Percentiles rank a stretch among this genome's conserved stretches.
Evolutionary conservation across 2,888 invertebrate genomes (phyloP).

Genomic region (Drosophila neutralis): DNA sequence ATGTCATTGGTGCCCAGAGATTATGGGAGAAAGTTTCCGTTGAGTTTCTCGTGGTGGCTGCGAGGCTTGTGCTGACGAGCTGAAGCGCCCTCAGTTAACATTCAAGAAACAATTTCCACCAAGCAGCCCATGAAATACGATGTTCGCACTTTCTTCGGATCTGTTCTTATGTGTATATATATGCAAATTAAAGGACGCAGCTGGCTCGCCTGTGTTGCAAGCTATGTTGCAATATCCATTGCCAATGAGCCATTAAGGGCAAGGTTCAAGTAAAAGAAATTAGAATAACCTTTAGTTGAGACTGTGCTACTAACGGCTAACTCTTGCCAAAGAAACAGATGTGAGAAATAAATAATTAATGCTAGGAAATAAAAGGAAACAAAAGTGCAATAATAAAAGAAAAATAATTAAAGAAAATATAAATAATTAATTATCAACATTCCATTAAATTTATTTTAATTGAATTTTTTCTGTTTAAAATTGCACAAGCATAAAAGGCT

Average conservation of each 20-base stretch:
- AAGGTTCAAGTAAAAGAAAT: slow-evolving; percentile 20
- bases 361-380: neutral
- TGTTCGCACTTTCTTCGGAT: neutral
- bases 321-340: neutral
- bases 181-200: slow-evolving; percentile 29
- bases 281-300: neutral
- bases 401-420: neutral
- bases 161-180: slow-evolving; percentile 7
- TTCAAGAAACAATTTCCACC: slow-evolving; percentile 64
- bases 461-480: neutral
- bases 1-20: slow-evolving; percentile 59
- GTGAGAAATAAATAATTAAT: neutral
- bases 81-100: slow-evolving; percentile 33
- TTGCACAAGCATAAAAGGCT: neutral
- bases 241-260: neutral
- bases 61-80: slow-evolving; percentile 41
- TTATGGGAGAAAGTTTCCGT: slow-evolving; percentile 44
- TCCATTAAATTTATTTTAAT: neutral
- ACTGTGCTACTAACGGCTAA: neutral
- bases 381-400: neutral
- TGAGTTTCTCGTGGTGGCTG: slow-evolving; percentile 19
- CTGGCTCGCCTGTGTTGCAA: slow-evolving; percentile 13
- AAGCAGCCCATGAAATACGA: slow-evolving; percentile 11
- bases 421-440: neutral
- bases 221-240: slow-evolving; percentile 32